Evolutionary conservation across 2,113 vertebrate species (phyloP).

Genomic region (Periophthalmodon schlosseri): DNA sequence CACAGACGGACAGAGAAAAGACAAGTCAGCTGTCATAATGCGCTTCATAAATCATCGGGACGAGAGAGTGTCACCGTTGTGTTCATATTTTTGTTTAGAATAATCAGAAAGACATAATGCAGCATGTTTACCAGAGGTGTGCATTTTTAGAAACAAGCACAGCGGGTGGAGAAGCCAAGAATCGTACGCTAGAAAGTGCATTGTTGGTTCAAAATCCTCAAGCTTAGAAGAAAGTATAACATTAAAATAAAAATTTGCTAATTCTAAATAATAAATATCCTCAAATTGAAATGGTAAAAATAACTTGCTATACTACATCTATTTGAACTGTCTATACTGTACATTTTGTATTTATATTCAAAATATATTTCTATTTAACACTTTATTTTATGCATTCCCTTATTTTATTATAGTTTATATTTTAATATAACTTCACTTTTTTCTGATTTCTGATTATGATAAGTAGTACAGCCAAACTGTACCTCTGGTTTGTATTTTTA

Average conservation of each 20-base stretch:
- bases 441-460: no score
- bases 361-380: no score
- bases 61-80: conserved; percentile 57
- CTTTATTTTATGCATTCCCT: no score
- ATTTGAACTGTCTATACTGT: no score
- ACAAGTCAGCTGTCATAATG: conserved; percentile 51
- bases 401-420: no score
- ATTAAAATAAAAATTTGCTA: not conserved
- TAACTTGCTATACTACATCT: no score
- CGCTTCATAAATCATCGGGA: conserved; percentile 65
- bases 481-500: no score
- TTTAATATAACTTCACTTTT: no score
- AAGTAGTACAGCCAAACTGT: no score
- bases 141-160: conserved; percentile 35
- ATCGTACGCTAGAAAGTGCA: not conserved
- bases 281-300: no score
- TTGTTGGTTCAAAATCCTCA: not conserved
- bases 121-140: conserved; percentile 46
- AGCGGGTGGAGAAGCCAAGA: not conserved
- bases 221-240: not conserved
- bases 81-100: conserved; percentile 52
- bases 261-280: no score
- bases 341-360: no score
- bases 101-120: conserved; percentile 55
- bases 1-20: conserved; percentile 40